Evolutionary conservation across 2,797 vertebrate species (phyloP).

Genomic region (Pygocentrus nattereri): DNA sequence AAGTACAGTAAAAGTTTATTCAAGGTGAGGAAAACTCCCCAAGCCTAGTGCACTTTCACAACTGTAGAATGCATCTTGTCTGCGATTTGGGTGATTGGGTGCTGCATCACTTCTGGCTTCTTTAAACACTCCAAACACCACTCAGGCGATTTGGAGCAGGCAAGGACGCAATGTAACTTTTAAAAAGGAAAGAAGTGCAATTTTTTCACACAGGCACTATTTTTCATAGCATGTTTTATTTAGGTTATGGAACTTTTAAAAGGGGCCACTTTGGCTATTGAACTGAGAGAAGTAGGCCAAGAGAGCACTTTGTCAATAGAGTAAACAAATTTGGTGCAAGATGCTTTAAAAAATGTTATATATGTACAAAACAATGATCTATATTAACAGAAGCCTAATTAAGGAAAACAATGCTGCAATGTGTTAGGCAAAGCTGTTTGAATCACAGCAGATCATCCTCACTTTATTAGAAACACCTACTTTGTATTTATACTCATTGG

Average conservation of each 20-base stretch:
- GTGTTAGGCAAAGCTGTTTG: not conserved
- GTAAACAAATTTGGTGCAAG: constrained; percentile 30
- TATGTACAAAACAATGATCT: constrained; percentile 9
- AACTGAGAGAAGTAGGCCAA: constrained; percentile 51
- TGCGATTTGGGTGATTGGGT: not conserved
- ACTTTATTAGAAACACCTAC: no score
- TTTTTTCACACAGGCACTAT: constrained; percentile 1
- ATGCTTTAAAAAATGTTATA: constrained; percentile 46
- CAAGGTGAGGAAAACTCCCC: not conserved
- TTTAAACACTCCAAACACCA: not conserved
- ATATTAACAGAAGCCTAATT: not conserved
- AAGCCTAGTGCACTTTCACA: not conserved
- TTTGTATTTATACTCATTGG: no score
- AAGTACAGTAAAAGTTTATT: constrained; percentile 5
- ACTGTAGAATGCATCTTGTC: not conserved
- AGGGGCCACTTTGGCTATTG: constrained; percentile 35
- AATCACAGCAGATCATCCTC: not conserved
- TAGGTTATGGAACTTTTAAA: constrained; percentile 64
- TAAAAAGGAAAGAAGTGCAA: not conserved
- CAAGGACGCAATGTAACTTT: not conserved
- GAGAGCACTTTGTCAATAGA: constrained; percentile 46
- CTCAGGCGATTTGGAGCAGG: not conserved
- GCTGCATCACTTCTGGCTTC: not conserved
- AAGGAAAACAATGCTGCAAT: not conserved
- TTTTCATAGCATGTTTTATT: constrained; percentile 69